Conservation (phyloP, 2,797 vertebrate species). For the Remorina albescens region DNA sequence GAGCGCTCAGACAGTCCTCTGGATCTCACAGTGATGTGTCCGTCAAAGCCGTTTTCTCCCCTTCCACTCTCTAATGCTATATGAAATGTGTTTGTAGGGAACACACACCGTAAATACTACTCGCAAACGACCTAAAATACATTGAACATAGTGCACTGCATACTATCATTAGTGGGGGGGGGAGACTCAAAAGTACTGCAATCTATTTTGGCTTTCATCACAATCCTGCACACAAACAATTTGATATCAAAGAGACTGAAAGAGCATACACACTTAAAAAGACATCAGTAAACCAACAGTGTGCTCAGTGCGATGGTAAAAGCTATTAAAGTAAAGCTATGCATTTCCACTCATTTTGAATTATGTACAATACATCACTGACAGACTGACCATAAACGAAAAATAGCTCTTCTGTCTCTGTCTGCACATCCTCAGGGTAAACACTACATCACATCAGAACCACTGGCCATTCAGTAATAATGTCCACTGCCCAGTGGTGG, state of each 20-base stretch:
- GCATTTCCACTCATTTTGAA: constrained; percentile 65
- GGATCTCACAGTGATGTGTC: constrained; percentile 64
- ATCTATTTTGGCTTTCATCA: constrained; percentile 58
- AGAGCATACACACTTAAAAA: constrained; percentile 58
- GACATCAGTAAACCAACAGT: constrained; percentile 61
- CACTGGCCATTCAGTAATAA: constrained; percentile 67
- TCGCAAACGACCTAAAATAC: constrained; percentile 53
- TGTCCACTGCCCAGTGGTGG: constrained; percentile 73
- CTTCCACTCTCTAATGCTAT: constrained; percentile 38
- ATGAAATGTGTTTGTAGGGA: constrained; percentile 28
- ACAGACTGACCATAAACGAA: constrained; percentile 64
- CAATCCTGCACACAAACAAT: constrained; percentile 53
- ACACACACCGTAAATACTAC: constrained; percentile 43
- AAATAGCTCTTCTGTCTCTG: constrained; percentile 56
- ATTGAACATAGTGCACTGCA: constrained; percentile 30
- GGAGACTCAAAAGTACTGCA: constrained; percentile 32
- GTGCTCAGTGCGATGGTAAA: constrained; percentile 50
- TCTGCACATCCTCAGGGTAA: constrained; percentile 62
- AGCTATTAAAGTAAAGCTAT: constrained; percentile 58
- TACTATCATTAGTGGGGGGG: constrained; percentile 18
- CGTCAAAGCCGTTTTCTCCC: constrained; percentile 61
- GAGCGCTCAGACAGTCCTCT: constrained; percentile 68
- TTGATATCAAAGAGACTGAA: constrained; percentile 59
- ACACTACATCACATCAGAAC: constrained; percentile 71
- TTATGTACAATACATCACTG: constrained; percentile 62